phyloP scores from a whole-genome alignment of 1,140 invertebrate genomes.

The Brachionus sp. region DNA sequence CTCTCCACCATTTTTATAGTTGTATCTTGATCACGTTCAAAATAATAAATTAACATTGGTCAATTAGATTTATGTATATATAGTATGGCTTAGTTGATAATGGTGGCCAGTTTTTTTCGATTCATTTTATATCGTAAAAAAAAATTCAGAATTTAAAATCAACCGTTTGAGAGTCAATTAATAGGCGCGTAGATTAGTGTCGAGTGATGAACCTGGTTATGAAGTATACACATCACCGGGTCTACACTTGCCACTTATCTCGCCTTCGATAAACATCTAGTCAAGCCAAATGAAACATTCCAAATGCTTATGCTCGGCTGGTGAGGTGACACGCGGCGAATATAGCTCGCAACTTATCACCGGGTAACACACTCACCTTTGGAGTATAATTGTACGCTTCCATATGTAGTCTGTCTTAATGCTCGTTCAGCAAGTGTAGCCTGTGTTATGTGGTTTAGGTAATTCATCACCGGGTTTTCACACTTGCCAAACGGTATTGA shows the following conservation, averaged over 20 bases:
- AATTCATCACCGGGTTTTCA: constrained; percentile 46
- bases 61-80: constrained; percentile 42
- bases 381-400: constrained; percentile 10
- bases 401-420: not conserved
- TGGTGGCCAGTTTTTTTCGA: constrained; percentile 39
- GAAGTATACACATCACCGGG: constrained; percentile 32
- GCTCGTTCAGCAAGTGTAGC: constrained; percentile 41
- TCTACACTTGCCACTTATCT: constrained; percentile 46
- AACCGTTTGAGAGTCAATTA: not conserved
- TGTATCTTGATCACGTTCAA: constrained; percentile 21
- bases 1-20: not conserved
- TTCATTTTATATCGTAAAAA: constrained; percentile 19
- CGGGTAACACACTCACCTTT: constrained; percentile 46
- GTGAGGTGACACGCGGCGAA: constrained; percentile 27
- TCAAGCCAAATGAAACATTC: not conserved
- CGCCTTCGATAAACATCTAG: not conserved
- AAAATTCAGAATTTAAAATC: not conserved
- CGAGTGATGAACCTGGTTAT: constrained; percentile 43
- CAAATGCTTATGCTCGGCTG: constrained; percentile 10
- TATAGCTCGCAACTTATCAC: constrained; percentile 38
- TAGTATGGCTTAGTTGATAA: constrained; percentile 40
- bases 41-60: constrained; percentile 44
- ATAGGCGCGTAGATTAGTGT: constrained; percentile 29
- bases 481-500: constrained; percentile 41
- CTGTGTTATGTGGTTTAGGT: constrained; percentile 27